A percentile compares a stretch with the other conserved stretches of the same genome.
These are phyloP conservation scores for Hybos culiciformis DNA, from an alignment of 2,888 invertebrate genomes.

Conservation along the genomic window DNA sequence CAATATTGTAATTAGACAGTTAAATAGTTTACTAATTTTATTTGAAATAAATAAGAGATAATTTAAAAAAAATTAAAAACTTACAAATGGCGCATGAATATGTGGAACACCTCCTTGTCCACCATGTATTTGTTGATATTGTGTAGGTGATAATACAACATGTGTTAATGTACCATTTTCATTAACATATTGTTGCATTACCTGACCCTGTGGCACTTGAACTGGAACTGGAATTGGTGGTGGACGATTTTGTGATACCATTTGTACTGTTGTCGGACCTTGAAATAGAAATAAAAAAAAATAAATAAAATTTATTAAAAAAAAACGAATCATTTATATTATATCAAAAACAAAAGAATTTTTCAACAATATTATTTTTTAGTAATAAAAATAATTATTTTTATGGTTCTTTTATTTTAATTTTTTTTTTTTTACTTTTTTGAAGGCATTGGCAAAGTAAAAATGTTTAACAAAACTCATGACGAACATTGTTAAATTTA, in stretches of 20 bases:
- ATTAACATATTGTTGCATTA: conserved; percentile 84
- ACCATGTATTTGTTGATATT: conserved; percentile 33
- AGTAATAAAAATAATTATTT: no score
- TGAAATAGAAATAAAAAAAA: conserved; percentile 26
- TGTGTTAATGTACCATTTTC: conserved; percentile 79
- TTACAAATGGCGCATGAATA: conserved; percentile 51
- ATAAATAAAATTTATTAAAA: conserved; percentile 8
- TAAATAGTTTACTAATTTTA: no score
- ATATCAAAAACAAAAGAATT: no score
- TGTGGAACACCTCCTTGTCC: conserved; percentile 40
- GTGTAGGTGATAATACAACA: conserved; percentile 73
- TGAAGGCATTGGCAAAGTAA: no score
- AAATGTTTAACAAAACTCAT: no score
- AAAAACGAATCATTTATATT: no score
- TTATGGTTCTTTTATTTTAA: no score
- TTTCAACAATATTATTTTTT: no score
- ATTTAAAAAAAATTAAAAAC: conserved; percentile 25
- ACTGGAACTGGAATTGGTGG: conserved; percentile 76
- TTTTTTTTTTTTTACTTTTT: no score
- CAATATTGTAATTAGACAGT: no score
- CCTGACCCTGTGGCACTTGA: conserved; percentile 82
- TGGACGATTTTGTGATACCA: conserved; percentile 67
- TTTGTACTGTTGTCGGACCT: conserved; percentile 76
- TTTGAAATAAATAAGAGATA: no score
- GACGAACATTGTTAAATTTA: no score